Conservation (phyloP, 2,888 invertebrate genomes). For the Frankliniella intonsa region DNA sequence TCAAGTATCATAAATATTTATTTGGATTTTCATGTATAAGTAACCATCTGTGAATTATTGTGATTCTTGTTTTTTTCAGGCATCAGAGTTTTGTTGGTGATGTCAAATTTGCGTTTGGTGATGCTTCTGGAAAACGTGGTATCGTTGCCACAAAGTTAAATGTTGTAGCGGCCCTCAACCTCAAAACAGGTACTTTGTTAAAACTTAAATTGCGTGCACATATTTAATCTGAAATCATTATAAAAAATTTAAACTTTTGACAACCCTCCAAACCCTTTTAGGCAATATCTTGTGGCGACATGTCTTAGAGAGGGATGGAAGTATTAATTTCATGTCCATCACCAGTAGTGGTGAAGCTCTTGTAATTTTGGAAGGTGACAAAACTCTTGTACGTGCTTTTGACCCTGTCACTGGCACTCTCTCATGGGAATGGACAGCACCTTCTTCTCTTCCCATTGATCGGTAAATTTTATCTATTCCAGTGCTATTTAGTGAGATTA, state of each 20-base stretch:
- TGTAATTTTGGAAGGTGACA: slow-evolving; percentile 69
- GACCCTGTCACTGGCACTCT: slow-evolving; percentile 67
- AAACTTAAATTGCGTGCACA: slow-evolving; percentile 32
- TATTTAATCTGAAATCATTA: slow-evolving; percentile 39
- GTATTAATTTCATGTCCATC: slow-evolving; percentile 61
- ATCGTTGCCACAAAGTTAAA: slow-evolving; percentile 82
- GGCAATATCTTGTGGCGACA: slow-evolving; percentile 80
- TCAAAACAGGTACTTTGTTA: slow-evolving; percentile 61
- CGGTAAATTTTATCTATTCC: background rate
- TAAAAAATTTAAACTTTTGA: slow-evolving; percentile 35
- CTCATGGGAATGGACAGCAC: slow-evolving; percentile 65
- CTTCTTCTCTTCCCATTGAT: background rate
- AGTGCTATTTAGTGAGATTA: background rate
- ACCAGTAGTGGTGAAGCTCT: slow-evolving; percentile 59
- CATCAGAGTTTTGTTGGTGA: slow-evolving; percentile 77
- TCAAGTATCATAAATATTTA: background rate
- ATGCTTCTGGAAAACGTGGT: slow-evolving; percentile 67
- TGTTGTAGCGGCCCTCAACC: slow-evolving; percentile 75
- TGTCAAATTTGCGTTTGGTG: slow-evolving; percentile 70
- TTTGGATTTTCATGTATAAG: slow-evolving; percentile 10
- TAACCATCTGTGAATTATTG: slow-evolving; percentile 23
- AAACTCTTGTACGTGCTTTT: slow-evolving; percentile 73
- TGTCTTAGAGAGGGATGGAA: slow-evolving; percentile 64
- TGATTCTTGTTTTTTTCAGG: slow-evolving; percentile 53
- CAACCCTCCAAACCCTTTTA: slow-evolving; percentile 42